Conservation (phyloP, 2,888 invertebrate species). For the Epiblema foenella region DNA sequence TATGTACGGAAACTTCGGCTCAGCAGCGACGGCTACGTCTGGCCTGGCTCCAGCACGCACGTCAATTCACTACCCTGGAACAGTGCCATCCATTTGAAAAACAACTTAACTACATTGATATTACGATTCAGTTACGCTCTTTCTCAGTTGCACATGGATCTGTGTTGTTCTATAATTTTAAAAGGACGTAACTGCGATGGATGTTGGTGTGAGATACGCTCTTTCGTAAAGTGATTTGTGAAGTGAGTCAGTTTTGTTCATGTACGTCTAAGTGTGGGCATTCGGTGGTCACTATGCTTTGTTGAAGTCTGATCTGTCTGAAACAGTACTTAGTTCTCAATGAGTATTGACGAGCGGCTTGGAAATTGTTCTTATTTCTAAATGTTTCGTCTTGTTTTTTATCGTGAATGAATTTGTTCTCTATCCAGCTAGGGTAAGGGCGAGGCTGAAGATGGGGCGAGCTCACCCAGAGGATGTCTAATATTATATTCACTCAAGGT, state of each 20-base stretch:
- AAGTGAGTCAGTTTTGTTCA: conserved; percentile 12
- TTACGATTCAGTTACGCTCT: conserved; percentile 7
- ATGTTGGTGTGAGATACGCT: neutral
- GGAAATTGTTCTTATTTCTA: neutral
- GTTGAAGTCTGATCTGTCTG: neutral
- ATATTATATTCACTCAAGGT: too few relatives aligned
- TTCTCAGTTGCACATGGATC: neutral
- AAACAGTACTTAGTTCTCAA: neutral
- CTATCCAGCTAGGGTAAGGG: too few relatives aligned
- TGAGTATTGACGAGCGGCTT: neutral
- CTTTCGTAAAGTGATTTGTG: neutral
- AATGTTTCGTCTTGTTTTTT: neutral
- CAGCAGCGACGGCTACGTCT: conserved; percentile 33
- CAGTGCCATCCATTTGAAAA: neutral
- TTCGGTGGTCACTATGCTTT: conserved; percentile 16
- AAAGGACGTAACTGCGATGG: neutral
- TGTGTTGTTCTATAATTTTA: neutral
- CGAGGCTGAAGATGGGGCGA: too few relatives aligned
- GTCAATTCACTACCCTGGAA: conserved; percentile 39
- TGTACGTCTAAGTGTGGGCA: conserved; percentile 3
- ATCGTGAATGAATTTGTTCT: too few relatives aligned
- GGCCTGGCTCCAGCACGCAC: conserved; percentile 43
- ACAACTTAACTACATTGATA: neutral
- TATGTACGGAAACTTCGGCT: conserved; percentile 48
- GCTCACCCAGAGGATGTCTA: too few relatives aligned